These are phyloP conservation scores for Diarsia rubi DNA, from an alignment of 2,888 invertebrate species.

Conservation along the genomic window DNA sequence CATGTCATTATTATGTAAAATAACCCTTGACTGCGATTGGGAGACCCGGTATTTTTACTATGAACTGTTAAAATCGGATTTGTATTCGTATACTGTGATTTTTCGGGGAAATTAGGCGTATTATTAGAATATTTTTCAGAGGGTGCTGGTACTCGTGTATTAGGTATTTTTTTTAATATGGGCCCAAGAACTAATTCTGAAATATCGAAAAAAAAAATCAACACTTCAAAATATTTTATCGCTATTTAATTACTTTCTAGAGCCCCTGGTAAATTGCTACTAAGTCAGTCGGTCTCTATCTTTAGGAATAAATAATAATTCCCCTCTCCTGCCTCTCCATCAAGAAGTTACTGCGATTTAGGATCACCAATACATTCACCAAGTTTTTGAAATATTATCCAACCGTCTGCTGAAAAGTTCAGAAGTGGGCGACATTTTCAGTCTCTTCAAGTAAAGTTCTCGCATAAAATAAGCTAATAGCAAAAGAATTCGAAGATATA, in stretches of 20 bases:
- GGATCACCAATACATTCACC: not conserved
- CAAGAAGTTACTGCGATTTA: not conserved
- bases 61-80: not conserved
- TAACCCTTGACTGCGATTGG: slow-evolving; percentile 52
- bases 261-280: not conserved
- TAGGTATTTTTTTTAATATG: no score
- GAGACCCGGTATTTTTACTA: slow-evolving; percentile 8
- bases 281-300: no score
- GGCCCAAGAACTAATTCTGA: not conserved
- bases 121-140: not conserved
- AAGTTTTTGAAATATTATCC: not conserved
- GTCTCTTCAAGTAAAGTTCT: slow-evolving; percentile 26
- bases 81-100: not conserved
- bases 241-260: not conserved
- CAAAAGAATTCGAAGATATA: slow-evolving; percentile 27
- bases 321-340: no score
- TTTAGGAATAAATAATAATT: no score
- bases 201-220: not conserved
- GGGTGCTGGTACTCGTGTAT: not conserved
- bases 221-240: not conserved
- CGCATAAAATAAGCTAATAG: slow-evolving; percentile 28
- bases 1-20: slow-evolving; percentile 74
- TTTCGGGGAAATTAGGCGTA: not conserved
- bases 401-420: slow-evolving; percentile 8
- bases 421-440: not conserved